These are phyloP conservation scores for Plagodis dolabraria DNA, from an alignment of 2,888 invertebrate species.

Conservation along the genomic window DNA sequence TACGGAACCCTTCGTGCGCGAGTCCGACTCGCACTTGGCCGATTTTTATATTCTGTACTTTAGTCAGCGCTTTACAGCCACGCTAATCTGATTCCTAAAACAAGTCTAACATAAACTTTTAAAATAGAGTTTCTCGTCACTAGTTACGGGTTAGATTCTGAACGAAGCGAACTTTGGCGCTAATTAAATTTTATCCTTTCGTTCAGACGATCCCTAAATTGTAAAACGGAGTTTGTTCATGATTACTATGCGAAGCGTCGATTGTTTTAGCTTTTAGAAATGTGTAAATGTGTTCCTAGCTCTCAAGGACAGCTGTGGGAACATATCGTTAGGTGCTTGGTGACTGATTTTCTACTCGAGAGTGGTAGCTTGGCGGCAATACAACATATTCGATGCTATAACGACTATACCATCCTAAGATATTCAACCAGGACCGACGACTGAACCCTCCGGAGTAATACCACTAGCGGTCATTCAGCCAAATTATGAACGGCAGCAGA, in stretches of 20 bases:
- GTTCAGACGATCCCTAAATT: slow-evolving; percentile 13
- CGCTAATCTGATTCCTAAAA: slow-evolving; percentile 4
- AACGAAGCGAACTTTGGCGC: slow-evolving; percentile 16
- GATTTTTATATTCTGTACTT: too few relatives aligned
- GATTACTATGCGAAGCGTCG: slow-evolving; percentile 11
- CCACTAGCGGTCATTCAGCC: neutral
- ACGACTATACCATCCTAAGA: neutral
- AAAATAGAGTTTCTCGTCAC: slow-evolving; percentile 5
- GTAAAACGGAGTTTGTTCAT: slow-evolving; percentile 13
- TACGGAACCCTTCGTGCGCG: too few relatives aligned
- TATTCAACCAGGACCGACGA: neutral
- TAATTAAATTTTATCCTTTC: slow-evolving; percentile 20
- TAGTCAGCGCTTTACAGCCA: neutral
- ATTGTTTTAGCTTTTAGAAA: neutral
- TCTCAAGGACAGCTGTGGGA: too few relatives aligned
- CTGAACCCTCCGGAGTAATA: neutral
- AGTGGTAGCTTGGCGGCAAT: too few relatives aligned
- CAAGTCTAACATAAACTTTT: neutral
- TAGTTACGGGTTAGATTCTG: slow-evolving; percentile 9
- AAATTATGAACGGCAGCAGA: neutral
- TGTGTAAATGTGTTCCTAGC: neutral
- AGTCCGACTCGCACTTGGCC: too few relatives aligned
- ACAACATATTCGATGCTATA: neutral
- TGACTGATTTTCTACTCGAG: too few relatives aligned
- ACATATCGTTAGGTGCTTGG: too few relatives aligned